Conservation (phyloP, 2,113 vertebrate genomes). For the Nannobrachium achirus region DNA sequence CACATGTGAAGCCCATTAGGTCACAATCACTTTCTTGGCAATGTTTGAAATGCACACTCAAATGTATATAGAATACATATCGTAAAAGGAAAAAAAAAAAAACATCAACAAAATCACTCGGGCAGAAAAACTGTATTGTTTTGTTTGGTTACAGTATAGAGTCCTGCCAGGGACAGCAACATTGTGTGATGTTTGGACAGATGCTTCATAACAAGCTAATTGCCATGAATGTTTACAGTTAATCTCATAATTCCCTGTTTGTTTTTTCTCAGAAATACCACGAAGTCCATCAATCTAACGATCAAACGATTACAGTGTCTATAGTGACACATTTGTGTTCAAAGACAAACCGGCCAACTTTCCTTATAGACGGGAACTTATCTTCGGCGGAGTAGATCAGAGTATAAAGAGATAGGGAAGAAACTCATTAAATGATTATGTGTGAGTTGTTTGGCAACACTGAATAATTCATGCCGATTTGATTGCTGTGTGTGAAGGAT, state of each 20-base stretch:
- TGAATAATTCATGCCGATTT: conserved; percentile 73
- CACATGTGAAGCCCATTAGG: too few species aligned
- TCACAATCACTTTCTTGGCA: background rate
- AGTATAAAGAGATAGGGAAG: conserved; percentile 42
- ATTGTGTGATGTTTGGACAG: conserved; percentile 34
- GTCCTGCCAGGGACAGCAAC: conserved; percentile 2
- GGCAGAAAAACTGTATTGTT: conserved; percentile 47
- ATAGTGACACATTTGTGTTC: conserved; percentile 32
- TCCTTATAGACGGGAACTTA: conserved; percentile 21
- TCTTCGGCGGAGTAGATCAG: conserved; percentile 40
- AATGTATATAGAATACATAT: background rate
- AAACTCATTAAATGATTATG: conserved; percentile 72
- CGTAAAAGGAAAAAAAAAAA: background rate
- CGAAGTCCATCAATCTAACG: conserved; percentile 34
- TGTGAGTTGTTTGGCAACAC: conserved; percentile 59
- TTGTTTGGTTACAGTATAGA: conserved; percentile 46
- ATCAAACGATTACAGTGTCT: conserved; percentile 1
- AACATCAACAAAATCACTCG: conserved; percentile 35
- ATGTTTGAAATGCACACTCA: background rate
- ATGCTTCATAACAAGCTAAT: conserved; percentile 32
- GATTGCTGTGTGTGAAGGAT: conserved; percentile 57
- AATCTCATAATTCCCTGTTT: conserved; percentile 55
- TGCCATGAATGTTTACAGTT: conserved; percentile 34
- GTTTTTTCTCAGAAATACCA: conserved; percentile 40
- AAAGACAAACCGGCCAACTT: conserved; percentile 46